Evolutionary conservation across 2,888 invertebrate genomes (phyloP).

Genomic region (Agrochola lota): DNA sequence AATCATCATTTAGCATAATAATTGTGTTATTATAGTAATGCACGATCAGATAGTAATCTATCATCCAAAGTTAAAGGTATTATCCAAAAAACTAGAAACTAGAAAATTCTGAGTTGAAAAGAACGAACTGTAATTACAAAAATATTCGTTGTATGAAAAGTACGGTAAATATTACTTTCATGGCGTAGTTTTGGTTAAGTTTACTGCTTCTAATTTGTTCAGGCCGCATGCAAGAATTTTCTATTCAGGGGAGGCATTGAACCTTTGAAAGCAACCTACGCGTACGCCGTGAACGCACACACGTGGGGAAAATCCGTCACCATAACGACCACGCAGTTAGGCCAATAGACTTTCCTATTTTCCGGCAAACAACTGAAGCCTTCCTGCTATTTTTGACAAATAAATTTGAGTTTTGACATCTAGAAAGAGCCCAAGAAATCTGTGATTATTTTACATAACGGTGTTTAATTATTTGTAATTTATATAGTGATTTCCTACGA

Average conservation of each 20-base stretch:
- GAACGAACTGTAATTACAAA: slow-evolving; percentile 13
- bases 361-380: slow-evolving; percentile 69
- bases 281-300: slow-evolving; percentile 53
- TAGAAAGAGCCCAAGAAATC: slow-evolving; percentile 60
- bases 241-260: slow-evolving; percentile 64
- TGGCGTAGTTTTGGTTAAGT: slow-evolving; percentile 30
- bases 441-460: slow-evolving; percentile 71
- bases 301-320: slow-evolving; percentile 70
- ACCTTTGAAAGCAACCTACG: slow-evolving; percentile 61
- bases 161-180: slow-evolving; percentile 29
- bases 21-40: slow-evolving; percentile 46
- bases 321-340: slow-evolving; percentile 82
- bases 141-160: slow-evolving; percentile 18
- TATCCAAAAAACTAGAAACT: slow-evolving; percentile 7
- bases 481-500: slow-evolving; percentile 55
- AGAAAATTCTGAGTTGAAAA: slow-evolving; percentile 6
- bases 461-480: slow-evolving; percentile 35
- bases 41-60: slow-evolving; percentile 46
- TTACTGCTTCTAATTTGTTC: slow-evolving; percentile 50
- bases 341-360: slow-evolving; percentile 85
- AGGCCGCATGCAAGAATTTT: slow-evolving; percentile 56
- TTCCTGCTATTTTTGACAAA: slow-evolving; percentile 69
- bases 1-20: slow-evolving; percentile 28
- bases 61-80: slow-evolving; percentile 34
- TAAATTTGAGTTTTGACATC: slow-evolving; percentile 58